Percentiles rank a stretch among this genome's conserved stretches.
Conservation (phyloP, 2,113 vertebrate genomes). For the Cettia cetti region DNA sequence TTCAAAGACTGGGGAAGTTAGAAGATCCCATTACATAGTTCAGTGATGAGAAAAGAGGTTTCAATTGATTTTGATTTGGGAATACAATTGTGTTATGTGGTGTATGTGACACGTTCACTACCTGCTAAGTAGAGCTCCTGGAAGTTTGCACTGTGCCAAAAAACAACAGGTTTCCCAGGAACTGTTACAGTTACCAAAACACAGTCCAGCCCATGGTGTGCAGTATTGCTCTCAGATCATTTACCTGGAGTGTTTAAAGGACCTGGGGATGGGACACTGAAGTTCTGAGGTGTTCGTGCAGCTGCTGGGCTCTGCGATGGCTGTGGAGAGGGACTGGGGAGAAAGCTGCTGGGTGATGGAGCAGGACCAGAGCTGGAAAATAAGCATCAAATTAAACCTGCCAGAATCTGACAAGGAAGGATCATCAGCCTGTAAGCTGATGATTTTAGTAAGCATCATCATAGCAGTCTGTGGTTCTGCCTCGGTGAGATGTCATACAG, state of each 20-base stretch:
- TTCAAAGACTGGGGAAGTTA: not conserved
- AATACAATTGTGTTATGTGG: not conserved
- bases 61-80: not conserved
- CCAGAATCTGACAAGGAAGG: not conserved
- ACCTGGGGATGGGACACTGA: constrained; percentile 92
- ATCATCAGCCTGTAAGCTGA: not conserved
- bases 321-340: constrained; percentile 96
- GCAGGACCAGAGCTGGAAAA: constrained; percentile 88
- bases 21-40: not conserved
- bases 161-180: not conserved
- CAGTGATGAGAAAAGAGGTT: not conserved
- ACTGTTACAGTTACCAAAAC: not conserved
- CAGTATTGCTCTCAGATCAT: not conserved
- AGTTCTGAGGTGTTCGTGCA: constrained; percentile 91
- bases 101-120: not conserved
- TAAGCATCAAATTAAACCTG: not conserved
- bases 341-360: constrained; percentile 93
- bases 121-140: not conserved
- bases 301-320: constrained; percentile 91
- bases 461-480: not conserved
- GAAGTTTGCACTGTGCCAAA: not conserved
- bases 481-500: not conserved
- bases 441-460: not conserved
- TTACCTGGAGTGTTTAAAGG: constrained; percentile 95
- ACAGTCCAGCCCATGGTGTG: not conserved